Percentiles rank a stretch among this genome's conserved stretches.
These are phyloP conservation scores for Meteorus colon DNA, from an alignment of 2,888 invertebrate species.

Conservation along the genomic window DNA sequence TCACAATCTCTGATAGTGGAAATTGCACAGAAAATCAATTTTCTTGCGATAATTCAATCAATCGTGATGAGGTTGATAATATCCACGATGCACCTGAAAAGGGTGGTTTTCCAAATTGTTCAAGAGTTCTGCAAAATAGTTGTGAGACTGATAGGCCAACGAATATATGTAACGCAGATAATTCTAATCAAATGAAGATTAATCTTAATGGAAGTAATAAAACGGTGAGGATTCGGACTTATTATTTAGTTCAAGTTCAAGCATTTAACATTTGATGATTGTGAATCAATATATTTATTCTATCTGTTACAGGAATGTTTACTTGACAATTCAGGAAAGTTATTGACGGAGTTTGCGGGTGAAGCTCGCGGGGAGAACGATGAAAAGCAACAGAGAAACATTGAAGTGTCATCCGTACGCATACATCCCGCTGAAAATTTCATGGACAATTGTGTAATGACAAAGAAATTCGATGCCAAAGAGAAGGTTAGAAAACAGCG, in stretches of 20 bases:
- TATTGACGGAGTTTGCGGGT: constrained; percentile 49
- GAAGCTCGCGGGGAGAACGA: constrained; percentile 54
- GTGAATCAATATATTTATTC: not conserved
- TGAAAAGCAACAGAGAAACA: constrained; percentile 30
- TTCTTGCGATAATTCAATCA: constrained; percentile 25
- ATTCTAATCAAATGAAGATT: not conserved
- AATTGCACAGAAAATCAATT: constrained; percentile 13
- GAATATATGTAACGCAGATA: constrained; percentile 12
- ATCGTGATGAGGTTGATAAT: constrained; percentile 28
- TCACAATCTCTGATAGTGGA: constrained; percentile 37
- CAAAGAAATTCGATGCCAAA: constrained; percentile 54
- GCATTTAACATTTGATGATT: not conserved
- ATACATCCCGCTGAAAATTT: constrained; percentile 38
- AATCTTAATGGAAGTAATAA: constrained; percentile 24
- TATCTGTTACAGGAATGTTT: constrained; percentile 31
- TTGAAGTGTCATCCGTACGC: constrained; percentile 41
- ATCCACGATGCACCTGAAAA: not conserved
- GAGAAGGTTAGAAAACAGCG: constrained; percentile 67
- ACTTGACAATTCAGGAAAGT: constrained; percentile 14
- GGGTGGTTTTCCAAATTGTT: too few relatives aligned
- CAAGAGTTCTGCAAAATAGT: not conserved
- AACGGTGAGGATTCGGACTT: constrained; percentile 16
- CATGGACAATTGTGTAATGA: constrained; percentile 50
- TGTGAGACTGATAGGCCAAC: constrained; percentile 32
- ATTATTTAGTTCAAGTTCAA: not conserved